Conservation (phyloP, 2,113 vertebrate genomes). For the Puntigrus tetrazona region DNA sequence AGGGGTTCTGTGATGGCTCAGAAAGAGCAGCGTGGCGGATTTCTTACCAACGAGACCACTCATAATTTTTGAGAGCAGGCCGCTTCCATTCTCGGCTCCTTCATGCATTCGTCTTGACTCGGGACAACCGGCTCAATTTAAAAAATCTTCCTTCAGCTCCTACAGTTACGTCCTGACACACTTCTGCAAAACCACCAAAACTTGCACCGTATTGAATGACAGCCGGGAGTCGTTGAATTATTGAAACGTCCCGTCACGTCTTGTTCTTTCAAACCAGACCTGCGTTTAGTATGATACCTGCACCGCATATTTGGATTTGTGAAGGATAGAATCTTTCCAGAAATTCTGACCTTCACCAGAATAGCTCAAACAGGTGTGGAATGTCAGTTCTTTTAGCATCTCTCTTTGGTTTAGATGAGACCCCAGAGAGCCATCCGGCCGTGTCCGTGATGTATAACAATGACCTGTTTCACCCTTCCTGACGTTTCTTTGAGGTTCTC, state of each 20-base stretch:
- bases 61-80: conserved; percentile 23
- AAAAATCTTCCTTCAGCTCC: conserved; percentile 45
- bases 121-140: conserved; percentile 39
- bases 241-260: conserved; percentile 22
- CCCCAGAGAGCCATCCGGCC: conserved; percentile 30
- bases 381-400: conserved; percentile 19
- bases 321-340: conserved; percentile 10
- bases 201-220: conserved; percentile 24
- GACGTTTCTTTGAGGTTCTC: conserved; percentile 13
- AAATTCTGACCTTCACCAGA: conserved; percentile 31
- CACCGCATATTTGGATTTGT: conserved; percentile 26
- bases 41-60: conserved; percentile 30
- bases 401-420: conserved; percentile 35
- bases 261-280: conserved; percentile 26
- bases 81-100: conserved; percentile 10
- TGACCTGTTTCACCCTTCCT: conserved; percentile 35
- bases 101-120: conserved; percentile 32
- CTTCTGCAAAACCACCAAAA: conserved; percentile 17
- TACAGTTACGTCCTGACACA: conserved; percentile 22
- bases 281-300: background rate
- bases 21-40: conserved; percentile 40
- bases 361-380: conserved; percentile 45
- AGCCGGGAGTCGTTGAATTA: conserved; percentile 22
- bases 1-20: conserved; percentile 48
- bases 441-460: conserved; percentile 44